Evolutionary conservation across 1,140 invertebrate species (phyloP), one percentile per base, ranked within the genome.

Genomic region (Orius insidiosus): DNA sequence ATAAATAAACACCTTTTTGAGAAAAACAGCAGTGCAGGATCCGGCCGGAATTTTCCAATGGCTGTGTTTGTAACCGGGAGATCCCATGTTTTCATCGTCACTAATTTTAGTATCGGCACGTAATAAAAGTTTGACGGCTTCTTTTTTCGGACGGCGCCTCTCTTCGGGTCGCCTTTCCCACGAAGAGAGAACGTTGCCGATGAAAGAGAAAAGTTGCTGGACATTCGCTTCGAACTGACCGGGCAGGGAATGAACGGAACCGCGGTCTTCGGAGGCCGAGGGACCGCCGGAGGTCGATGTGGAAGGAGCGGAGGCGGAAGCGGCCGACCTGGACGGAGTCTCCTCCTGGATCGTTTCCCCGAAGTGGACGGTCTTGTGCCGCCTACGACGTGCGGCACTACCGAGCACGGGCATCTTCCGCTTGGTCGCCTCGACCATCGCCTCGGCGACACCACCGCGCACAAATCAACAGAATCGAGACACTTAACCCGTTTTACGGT

Each of bases 171-270:
- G 48, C 36, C 45, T 47, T 19, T 49, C 45, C 53, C 59, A 56
- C 3, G 55, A 53, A 38, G 56, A 58, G 11, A 61, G 51, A 36
- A 60, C 59, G 39, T 52, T 71, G 59, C 79, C 77, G 41, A 80
- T 78, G 55, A 80, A 80, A 58, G 74, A 78, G 59, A 80, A 80
- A 46, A 80, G 65, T 60, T 79, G 75, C 58, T 79, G 75, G n/a
- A 80, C 77, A 59, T 80, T 79, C 56, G 52, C 52, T 41, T 56
- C 57, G 51, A 58, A 61, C 58, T 52, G 61, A 56, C 52, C 64
- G 54, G 55, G 64, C 58, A 51, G 63, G 54, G 54, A 63, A 57
- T 46, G 60, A 51, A 68, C 57, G 53, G 68, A 67, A 53, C 66
- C 66, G 49, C 65, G 63, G 53, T 66, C 65, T 3, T 61, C 63